Base-by-base conservation (phyloP, 37 sponge, comb jelly and placozoan genomes). In the Spongia lamella region DNA sequence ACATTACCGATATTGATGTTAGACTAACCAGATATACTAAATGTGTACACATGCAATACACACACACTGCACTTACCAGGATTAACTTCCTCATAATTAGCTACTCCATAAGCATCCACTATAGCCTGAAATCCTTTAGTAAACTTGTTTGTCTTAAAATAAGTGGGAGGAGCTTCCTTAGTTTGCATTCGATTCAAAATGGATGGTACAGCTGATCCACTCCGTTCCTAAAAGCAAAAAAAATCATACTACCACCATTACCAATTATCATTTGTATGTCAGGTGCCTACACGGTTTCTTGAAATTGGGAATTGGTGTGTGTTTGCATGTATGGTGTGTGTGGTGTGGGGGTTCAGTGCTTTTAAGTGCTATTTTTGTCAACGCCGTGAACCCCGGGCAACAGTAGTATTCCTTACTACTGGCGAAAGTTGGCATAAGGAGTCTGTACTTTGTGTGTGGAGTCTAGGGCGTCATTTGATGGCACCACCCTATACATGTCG, bases 61-160 rank as follows among this genome's bases (percentile, higher is more conserved):
- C 15, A 21, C 72, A 31, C 53, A 20, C 17, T 7, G 26, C 53
- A 56, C 92, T 70, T 62, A 98, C 99, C 79, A 38, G 99, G 99
- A 53, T 98, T 98, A 55, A 95, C 91, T 56, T 98, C 99, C 32
- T 84, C 83, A 63, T 98, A 98, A 26, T 64, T 81, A 33, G 96
- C 91, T 1, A 98, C 64, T 14, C 99, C 96, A 53, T 98, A 98
- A 15, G 99, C 93, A 76, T 98, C 96, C 24, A 98, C 91, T 56
- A 98, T 95, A 57, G 81, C 85, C 73, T 98, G 99, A 73, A 92
- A 98, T 2, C 94, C 99, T 31, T 72, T 34, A 34, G 99, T 98
- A 67, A 98, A 92, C 83, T 93, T 98, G 88, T 98, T 98, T 38
- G 82, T 75, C 63, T 83, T 86, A 83, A 81, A 78, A 79, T 91